Evolutionary conservation across 2,888 invertebrate species (phyloP).

Genomic region (Pyrochroa serraticornis): DNA sequence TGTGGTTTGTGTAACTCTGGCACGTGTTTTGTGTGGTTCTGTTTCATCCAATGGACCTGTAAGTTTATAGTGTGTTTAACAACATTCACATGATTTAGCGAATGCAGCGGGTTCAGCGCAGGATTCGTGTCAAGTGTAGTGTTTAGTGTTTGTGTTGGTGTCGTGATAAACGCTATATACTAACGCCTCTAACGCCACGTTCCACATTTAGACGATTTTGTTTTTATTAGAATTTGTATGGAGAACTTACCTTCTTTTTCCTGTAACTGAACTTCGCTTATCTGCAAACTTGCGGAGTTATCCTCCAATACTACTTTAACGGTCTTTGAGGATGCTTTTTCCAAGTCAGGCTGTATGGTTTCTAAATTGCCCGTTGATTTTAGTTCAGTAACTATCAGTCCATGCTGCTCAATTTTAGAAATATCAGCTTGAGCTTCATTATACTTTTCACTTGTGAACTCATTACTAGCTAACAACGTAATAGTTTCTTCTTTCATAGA

Average conservation of each 20-base stretch:
- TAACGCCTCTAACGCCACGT: slow-evolving; percentile 3
- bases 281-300: slow-evolving; percentile 54
- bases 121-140: slow-evolving; percentile 25
- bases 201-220: slow-evolving; percentile 14
- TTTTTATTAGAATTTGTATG: slow-evolving; percentile 4
- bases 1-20: slow-evolving; percentile 52
- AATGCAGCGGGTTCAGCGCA: background rate
- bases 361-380: slow-evolving; percentile 59
- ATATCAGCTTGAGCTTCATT: slow-evolving; percentile 42
- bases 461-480: slow-evolving; percentile 50
- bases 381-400: slow-evolving; percentile 61
- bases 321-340: slow-evolving; percentile 57
- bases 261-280: slow-evolving; percentile 59
- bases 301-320: slow-evolving; percentile 54
- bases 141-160: slow-evolving; percentile 32
- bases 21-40: slow-evolving; percentile 55
- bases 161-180: slow-evolving; percentile 15
- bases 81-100: background rate
- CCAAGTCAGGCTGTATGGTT: slow-evolving; percentile 54
- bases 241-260: slow-evolving; percentile 60
- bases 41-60: slow-evolving; percentile 56
- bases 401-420: slow-evolving; percentile 48
- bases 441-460: slow-evolving; percentile 42
- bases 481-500: slow-evolving; percentile 56
- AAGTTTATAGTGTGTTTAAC: slow-evolving; percentile 38